phyloP scores from a whole-genome alignment of 2,113 vertebrate species.

The Anguilla japonica region DNA sequence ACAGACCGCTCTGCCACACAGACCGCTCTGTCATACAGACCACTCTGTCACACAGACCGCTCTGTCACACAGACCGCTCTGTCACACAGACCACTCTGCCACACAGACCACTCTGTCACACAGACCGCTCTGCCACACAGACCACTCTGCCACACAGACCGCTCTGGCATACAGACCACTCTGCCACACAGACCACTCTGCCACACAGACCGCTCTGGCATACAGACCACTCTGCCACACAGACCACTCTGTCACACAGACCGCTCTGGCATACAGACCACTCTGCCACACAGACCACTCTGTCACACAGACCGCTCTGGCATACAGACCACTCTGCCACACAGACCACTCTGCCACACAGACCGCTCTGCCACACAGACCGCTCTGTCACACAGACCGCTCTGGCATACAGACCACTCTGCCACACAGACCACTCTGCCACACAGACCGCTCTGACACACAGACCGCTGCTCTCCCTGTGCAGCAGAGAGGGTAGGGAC shows the following conservation, averaged over 20 bases:
- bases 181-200: not conserved
- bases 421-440: too few relatives aligned
- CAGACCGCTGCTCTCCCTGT: too few relatives aligned
- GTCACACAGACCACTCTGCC: too few relatives aligned
- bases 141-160: not conserved
- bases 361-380: not conserved
- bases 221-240: not conserved
- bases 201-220: not conserved
- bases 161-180: too few relatives aligned
- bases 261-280: not conserved
- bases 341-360: too few relatives aligned
- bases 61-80: not conserved
- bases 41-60: too few relatives aligned
- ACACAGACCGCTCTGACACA: not conserved
- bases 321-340: not conserved
- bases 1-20: not conserved
- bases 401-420: not conserved
- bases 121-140: not conserved
- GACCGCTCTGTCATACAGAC: too few relatives aligned
- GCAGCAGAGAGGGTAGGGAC: not conserved
- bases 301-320: too few relatives aligned
- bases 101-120: not conserved
- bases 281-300: not conserved
- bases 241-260: not conserved
- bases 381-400: not conserved